Base-by-base conservation (phyloP, 2,888 invertebrate species). In the Notodonta ziczac region DNA sequence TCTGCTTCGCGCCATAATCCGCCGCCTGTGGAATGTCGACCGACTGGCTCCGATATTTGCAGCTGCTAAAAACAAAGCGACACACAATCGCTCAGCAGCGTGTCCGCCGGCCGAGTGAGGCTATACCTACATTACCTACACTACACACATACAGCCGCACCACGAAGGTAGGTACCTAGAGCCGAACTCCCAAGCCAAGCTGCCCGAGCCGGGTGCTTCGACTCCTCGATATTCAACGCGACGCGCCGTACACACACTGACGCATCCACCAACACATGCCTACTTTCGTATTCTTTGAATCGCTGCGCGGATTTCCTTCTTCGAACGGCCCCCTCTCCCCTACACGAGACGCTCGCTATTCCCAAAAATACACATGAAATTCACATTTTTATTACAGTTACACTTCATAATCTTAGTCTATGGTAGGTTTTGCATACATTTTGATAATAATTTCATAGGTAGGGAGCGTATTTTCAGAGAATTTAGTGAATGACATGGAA, bases 1-100 rank as follows among this genome's bases (percentile, higher is more conserved):
- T 88, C 80, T 84, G 86, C 86, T 89, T 91, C 88, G 90, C 90
- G 87, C 91, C 87, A 90, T 89, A 90, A 90, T 82, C 86, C 82
- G 82, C 79, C 76, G 83, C 66, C 84, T 80, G 66, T 77, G 92
- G 92, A 93, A 93, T 93, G 93, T 82, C 87, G 90, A 88, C 86
- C 66, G 86, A 86, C 91, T 82, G 84, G 88, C 84, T 86, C 73
- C 84, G 85, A 86, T 83, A 78, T 84, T 77, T 78, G 80, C 82
- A 74, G 79, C 74, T 70, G 76, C 71, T 76, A 76, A 80, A 81
- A 82, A 78, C 77, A 76, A 80, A 81, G 79, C 78, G 81, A 83
- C 84, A 73, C 74, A 78, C 81, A 68, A 67, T 76, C 84, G 72
- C 74, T 74, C 73, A 66, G 35, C 16, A 62, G 56, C 73, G 70